Evolutionary conservation across 1,140 invertebrate genomes (phyloP).

Genomic region (Drosophila lowei): DNA sequence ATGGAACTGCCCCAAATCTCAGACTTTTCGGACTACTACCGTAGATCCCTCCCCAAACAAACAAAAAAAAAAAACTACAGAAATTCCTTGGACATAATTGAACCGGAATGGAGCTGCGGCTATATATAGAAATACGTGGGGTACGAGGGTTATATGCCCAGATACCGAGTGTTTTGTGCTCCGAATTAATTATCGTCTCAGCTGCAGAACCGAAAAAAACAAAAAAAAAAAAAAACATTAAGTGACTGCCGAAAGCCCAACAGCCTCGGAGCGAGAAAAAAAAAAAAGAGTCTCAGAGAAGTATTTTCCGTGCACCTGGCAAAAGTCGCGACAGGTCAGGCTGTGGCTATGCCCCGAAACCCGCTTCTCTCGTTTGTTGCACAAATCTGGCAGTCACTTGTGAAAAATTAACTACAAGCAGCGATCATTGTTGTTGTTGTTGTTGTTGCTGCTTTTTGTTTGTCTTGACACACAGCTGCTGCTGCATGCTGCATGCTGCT

Average conservation of each 20-base stretch:
- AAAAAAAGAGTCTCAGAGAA: slow-evolving; percentile 72
- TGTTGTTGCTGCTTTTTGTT: slow-evolving; percentile 57
- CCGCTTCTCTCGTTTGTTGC: slow-evolving; percentile 62
- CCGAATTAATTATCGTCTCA: slow-evolving; percentile 77
- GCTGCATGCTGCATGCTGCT: slow-evolving; percentile 35
- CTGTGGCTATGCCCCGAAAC: slow-evolving; percentile 39
- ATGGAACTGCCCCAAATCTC: slow-evolving; percentile 76
- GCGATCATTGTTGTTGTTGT: slow-evolving; percentile 65
- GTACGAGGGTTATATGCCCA: background rate
- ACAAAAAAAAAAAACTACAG: slow-evolving; percentile 4
- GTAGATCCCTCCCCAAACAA: no score
- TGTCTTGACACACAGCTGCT: slow-evolving; percentile 22
- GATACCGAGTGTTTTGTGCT: slow-evolving; percentile 35
- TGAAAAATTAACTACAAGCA: slow-evolving; percentile 77
- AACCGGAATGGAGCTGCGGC: slow-evolving; percentile 55
- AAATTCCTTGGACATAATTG: slow-evolving; percentile 75
- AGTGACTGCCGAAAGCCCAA: slow-evolving; percentile 42
- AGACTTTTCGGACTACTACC: slow-evolving; percentile 14
- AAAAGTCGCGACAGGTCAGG: slow-evolving; percentile 72
- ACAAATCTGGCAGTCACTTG: slow-evolving; percentile 77
- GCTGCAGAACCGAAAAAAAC: slow-evolving; percentile 49
- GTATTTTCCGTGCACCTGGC: slow-evolving; percentile 72
- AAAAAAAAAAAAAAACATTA: slow-evolving; percentile 20
- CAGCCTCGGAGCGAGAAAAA: slow-evolving; percentile 6
- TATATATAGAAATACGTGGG: slow-evolving; percentile 14